Base-by-base conservation (phyloP, 2,113 vertebrate species). In the Bettongia penicillata region DNA sequence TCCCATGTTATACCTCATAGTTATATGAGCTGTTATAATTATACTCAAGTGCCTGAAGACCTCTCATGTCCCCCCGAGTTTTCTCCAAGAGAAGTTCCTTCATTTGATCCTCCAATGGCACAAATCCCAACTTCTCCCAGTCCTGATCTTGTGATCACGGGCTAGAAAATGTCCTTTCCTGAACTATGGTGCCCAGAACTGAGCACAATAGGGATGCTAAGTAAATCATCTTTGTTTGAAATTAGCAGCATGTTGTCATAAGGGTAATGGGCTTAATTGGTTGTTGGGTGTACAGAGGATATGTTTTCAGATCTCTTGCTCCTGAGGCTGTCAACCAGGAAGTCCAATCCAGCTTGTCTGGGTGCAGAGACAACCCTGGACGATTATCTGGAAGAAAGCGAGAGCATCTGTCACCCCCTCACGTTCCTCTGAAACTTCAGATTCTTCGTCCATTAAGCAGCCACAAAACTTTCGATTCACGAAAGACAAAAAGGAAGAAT, bases 401-500 rank as follows among this genome's bases (percentile, higher is more conserved):
- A 43, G 68, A 84, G 68, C 16, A 3, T 22, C 16, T 37, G 31
- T 43, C 68, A 22, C 16, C 68, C 37, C 68, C 68, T n/a, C 14
- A n/a, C 5, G 16, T 43, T 43, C 1, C 68, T 14, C 37, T 43
- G 51, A 55, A 51, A 10, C 89, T 93, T 89, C 84, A 94, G 49
- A 0, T 93, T 97, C 37, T 94, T 51, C 47, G 25, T 55, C 19
- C 93, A 5, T 91, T 48, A 89, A 77, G 52, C 91, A n/a, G 51
- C 3, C 53, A 89, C 52, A 91, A 55, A 77, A 53, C 50, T 48
- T 95, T 93, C 93, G 94, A 26, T 48, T 52, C 91, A 25, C 91
- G 51, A 51, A 77, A 47, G 91, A 51, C 0, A 55, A 55, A 55
- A 55, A 55, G 26, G 53, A 68, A 37, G 37, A 68, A 37, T 68